Evolutionary conservation across 2,113 vertebrate genomes (phyloP).

Genomic region (Hemibagrus wyckioides): DNA sequence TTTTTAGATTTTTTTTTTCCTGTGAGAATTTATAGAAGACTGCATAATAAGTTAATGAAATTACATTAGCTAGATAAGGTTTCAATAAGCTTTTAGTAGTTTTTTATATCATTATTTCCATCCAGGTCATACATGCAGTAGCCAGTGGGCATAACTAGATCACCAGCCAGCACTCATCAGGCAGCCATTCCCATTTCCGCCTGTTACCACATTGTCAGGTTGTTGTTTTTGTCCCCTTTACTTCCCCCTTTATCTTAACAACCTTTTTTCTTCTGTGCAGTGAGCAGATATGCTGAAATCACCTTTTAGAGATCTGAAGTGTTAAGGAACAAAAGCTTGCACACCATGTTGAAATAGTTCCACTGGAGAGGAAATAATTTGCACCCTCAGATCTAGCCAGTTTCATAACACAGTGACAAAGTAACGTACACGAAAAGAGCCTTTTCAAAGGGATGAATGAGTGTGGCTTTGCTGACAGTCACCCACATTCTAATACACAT

Average conservation of each 20-base stretch:
- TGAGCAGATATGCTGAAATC: constrained; percentile 2
- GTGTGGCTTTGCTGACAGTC: not conserved
- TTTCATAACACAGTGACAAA: constrained; percentile 50
- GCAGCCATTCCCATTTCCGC: not conserved
- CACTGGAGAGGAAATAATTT: constrained; percentile 40
- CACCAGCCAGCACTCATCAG: not conserved
- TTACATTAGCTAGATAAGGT: not conserved
- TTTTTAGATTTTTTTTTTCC: constrained; percentile 1
- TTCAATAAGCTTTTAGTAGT: constrained; percentile 7
- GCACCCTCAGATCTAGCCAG: constrained; percentile 31
- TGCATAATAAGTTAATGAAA: not conserved
- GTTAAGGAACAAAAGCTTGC: constrained; percentile 26
- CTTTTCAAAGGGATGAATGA: constrained; percentile 3
- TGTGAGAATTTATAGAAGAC: not conserved
- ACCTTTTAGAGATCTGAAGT: not conserved
- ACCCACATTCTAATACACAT: not conserved
- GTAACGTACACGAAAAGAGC: constrained; percentile 41
- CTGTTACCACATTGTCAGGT: constrained; percentile 19
- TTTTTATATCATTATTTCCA: constrained; percentile 6
- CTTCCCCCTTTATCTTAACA: not conserved
- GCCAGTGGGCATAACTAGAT: not conserved
- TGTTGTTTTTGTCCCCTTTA: constrained; percentile 21
- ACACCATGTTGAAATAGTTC: constrained; percentile 26
- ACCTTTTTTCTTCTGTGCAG: constrained; percentile 23
- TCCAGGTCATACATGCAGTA: not conserved